Base-by-base conservation (phyloP, 2,113 vertebrate genomes). In the Pao palembangensis region DNA sequence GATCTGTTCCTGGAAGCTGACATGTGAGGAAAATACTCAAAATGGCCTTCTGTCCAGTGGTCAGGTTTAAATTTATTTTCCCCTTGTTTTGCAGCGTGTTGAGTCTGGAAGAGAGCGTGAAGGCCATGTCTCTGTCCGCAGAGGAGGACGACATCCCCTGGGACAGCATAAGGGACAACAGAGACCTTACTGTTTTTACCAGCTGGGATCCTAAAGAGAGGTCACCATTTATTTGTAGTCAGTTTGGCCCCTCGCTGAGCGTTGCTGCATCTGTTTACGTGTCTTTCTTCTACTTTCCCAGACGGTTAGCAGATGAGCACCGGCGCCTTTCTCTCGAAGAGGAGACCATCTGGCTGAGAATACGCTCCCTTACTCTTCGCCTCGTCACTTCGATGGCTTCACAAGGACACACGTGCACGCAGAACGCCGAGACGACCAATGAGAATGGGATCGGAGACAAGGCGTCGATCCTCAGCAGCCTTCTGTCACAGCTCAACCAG, bases 131-230 rank as follows among this genome's bases (percentile, higher is more conserved):
- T 80, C 81, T 99, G 73, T 94, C 79, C 82, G 93, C 95, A 28
- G 96, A 98, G 75, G 97, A 98, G 64, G 96, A 98, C 25, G 96
- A 98, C 85, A 94, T 99, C 90, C 95, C 93, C 1, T 99, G 97
- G 97, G 92, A 94, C 44, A 92, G 83, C 34, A 79, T 99, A 80
- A 91, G 92, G 71, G 97, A 99, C 85, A 99, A 99, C 87, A 85
- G 97, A 75, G 97, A 99, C 83, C 90, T 99, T 20, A 94, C 94
- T 0, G 96, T 98, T 57, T 91, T 97, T 43, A 94, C 94, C 68
- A 92, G 87, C 86, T 99, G 97, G 97, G 93, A 96, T 83, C 95
- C 95, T 23, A 95, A 93, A 64, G 94, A 94, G 51, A 90, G 92
- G 96, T 15, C 19, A 10, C 5, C 0, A 1, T 8, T 10, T 28